phyloP scores from a whole-genome alignment of 2,797 vertebrate genomes.

The Parambassis ranga region DNA sequence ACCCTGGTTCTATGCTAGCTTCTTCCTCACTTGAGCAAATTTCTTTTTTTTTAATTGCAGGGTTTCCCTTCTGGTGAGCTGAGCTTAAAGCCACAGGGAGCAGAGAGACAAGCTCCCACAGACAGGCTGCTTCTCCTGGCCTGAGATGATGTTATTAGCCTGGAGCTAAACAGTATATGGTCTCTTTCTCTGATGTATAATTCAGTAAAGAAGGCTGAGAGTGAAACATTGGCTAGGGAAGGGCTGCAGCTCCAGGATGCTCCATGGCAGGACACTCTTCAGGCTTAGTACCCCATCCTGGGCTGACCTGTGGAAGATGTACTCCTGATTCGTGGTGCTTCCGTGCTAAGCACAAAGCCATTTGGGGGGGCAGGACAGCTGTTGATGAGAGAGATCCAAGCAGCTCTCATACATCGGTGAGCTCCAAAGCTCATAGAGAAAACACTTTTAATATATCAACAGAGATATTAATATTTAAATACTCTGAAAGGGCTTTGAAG shows the following conservation, averaged over 20 bases:
- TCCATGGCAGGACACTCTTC: neutral
- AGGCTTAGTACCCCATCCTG: neutral
- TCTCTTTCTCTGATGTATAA: constrained; percentile 9
- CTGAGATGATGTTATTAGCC: neutral
- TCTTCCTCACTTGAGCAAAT: neutral
- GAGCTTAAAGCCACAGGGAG: neutral
- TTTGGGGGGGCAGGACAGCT: neutral
- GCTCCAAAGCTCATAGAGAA: neutral
- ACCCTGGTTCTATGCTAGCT: neutral
- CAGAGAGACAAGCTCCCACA: neutral
- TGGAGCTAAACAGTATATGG: neutral
- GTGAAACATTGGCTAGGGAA: no score
- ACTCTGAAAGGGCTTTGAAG: neutral
- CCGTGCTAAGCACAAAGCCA: neutral
- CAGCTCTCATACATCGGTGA: no score
- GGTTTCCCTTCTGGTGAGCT: neutral
- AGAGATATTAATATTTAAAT: neutral
- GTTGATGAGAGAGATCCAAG: neutral
- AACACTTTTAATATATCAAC: neutral
- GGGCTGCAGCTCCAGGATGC: neutral
- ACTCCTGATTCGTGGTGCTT: neutral
- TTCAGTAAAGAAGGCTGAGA: neutral
- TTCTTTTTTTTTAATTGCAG: neutral
- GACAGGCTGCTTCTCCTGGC: neutral
- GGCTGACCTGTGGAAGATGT: neutral